These are phyloP conservation scores for Poeciliopsis presidionis DNA, from an alignment of 2,797 vertebrate genomes.

Conservation along the genomic window DNA sequence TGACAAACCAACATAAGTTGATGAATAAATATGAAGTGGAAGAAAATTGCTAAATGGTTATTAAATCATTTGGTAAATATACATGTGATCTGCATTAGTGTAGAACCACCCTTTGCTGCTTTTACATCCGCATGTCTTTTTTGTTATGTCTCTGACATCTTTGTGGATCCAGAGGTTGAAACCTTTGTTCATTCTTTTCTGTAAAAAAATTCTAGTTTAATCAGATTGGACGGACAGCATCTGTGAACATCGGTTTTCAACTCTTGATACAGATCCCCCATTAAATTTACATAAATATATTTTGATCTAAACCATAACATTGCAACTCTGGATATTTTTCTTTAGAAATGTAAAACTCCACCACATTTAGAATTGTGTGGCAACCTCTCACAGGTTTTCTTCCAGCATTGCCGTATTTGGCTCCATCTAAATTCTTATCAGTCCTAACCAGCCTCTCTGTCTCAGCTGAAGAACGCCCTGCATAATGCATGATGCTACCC, in stretches of 20 bases:
- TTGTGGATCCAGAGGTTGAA: background rate
- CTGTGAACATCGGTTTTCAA: background rate
- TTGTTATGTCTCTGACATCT: background rate
- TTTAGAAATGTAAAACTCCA: background rate
- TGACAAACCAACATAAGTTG: background rate
- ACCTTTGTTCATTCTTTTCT: background rate
- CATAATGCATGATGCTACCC: background rate
- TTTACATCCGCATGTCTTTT: background rate
- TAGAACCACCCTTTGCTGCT: background rate
- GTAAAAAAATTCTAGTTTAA: background rate
- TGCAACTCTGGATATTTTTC: background rate
- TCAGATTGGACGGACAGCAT: background rate
- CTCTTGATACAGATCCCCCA: background rate
- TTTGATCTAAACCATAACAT: background rate
- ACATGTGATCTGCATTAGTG: background rate
- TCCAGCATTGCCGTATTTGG: background rate
- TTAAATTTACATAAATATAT: background rate
- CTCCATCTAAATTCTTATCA: background rate
- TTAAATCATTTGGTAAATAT: background rate
- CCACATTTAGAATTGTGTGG: background rate
- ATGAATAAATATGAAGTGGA: background rate
- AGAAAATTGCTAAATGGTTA: background rate
- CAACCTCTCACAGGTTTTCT: background rate
- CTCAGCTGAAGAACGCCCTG: background rate
- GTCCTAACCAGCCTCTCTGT: background rate